These are phyloP conservation scores for Cephus pygmeus DNA, from an alignment of 2,888 invertebrate species.

Conservation along the genomic window DNA sequence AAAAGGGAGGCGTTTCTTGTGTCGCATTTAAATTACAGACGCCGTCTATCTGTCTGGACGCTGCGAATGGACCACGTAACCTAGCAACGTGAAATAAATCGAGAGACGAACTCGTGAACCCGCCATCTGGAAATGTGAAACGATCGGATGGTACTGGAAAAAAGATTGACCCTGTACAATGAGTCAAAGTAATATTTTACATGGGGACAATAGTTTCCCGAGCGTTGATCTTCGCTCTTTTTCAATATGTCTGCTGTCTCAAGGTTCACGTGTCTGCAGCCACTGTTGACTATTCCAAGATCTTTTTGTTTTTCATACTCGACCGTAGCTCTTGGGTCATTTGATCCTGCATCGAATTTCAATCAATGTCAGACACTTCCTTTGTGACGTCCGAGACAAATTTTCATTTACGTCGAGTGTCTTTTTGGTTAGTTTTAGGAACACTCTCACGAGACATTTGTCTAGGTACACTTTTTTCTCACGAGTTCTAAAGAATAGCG, in stretches of 20 bases:
- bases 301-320: neutral
- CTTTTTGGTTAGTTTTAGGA: neutral
- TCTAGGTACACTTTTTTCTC: neutral
- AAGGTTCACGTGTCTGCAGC: neutral
- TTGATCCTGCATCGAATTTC: neutral
- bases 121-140: slow-evolving; percentile 3
- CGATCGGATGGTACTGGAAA: neutral
- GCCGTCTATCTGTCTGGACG: neutral
- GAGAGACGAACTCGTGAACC: slow-evolving; percentile 2
- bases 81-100: neutral
- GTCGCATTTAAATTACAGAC: neutral
- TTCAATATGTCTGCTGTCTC: neutral
- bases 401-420: neutral
- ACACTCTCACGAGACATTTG: neutral
- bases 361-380: neutral
- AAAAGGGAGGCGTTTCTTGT: neutral
- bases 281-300: neutral
- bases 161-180: neutral
- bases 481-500: neutral
- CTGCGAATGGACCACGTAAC: neutral
- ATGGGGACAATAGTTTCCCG: neutral
- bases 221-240: neutral
- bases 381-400: neutral
- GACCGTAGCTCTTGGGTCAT: neutral
- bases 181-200: neutral